Evolutionary conservation across 2,797 vertebrate genomes (phyloP).

Genomic region (Tarsius wallacei): DNA sequence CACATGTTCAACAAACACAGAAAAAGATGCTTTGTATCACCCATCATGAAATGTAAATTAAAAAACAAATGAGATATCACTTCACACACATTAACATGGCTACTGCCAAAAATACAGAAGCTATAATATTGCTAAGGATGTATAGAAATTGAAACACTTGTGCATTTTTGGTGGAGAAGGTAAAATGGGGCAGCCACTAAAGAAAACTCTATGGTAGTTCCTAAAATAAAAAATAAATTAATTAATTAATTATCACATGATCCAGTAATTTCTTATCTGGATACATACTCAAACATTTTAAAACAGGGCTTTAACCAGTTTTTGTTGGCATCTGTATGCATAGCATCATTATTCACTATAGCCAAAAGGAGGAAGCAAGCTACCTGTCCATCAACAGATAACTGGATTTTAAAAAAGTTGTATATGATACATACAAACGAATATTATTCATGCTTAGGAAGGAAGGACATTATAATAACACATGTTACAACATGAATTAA

Average conservation of each 20-base stretch:
- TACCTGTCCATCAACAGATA: not conserved
- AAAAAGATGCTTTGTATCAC: not conserved
- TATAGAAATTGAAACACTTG: not conserved
- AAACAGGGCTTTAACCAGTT: not conserved
- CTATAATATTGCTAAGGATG: not conserved
- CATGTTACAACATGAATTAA: not conserved
- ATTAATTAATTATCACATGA: not conserved
- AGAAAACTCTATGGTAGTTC: not conserved
- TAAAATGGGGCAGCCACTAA: not conserved
- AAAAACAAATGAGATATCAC: not conserved
- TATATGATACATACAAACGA: not conserved
- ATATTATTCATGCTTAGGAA: not conserved
- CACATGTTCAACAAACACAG: not conserved
- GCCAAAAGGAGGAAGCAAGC: not conserved
- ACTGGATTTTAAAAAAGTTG: not conserved
- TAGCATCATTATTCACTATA: not conserved
- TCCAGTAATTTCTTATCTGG: not conserved
- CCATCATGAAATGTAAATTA: not conserved
- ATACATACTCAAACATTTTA: not conserved
- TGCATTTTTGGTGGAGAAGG: not conserved
- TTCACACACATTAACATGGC: not conserved
- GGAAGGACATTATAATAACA: not conserved
- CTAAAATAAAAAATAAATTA: not conserved
- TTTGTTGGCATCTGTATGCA: not conserved
- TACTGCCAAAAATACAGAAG: not conserved